Conservation (phyloP, 2,797 vertebrate species). For the Ibycter americanus region DNA sequence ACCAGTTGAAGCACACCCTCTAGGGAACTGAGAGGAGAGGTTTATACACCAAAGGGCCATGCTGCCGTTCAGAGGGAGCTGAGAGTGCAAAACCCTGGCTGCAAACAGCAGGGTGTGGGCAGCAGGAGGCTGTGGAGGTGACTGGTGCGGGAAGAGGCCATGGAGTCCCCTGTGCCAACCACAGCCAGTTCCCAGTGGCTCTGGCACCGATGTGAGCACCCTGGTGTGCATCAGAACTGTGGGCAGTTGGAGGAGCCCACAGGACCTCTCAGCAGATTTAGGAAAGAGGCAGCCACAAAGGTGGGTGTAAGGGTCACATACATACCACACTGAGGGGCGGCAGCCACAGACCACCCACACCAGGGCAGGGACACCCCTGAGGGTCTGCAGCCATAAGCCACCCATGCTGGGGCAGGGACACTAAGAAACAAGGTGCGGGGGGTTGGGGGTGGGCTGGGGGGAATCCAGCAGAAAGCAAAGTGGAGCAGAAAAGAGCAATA, state of each 20-base stretch:
- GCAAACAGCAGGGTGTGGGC: neutral
- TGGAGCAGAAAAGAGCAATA: neutral
- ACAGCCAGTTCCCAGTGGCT: neutral
- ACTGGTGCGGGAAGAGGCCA: accelerated
- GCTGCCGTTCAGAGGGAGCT: neutral
- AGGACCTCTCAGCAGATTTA: neutral
- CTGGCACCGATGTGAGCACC: neutral
- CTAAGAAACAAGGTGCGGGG: neutral
- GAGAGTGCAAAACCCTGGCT: neutral
- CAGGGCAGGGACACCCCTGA: neutral
- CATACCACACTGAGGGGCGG: neutral
- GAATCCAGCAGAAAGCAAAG: neutral
- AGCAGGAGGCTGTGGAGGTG: neutral
- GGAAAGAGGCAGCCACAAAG: neutral
- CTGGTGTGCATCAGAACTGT: neutral
- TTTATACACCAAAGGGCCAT: neutral
- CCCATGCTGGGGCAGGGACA: neutral
- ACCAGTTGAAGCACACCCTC: neutral
- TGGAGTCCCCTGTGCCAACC: neutral
- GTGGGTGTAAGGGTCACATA: neutral
- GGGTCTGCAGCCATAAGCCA: neutral
- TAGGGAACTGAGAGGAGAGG: neutral
- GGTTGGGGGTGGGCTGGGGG: neutral
- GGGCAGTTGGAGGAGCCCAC: neutral
- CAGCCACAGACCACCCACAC: neutral